phyloP scores from a whole-genome alignment of 2,113 vertebrate genomes.

The Phylloscopus whistleri region DNA sequence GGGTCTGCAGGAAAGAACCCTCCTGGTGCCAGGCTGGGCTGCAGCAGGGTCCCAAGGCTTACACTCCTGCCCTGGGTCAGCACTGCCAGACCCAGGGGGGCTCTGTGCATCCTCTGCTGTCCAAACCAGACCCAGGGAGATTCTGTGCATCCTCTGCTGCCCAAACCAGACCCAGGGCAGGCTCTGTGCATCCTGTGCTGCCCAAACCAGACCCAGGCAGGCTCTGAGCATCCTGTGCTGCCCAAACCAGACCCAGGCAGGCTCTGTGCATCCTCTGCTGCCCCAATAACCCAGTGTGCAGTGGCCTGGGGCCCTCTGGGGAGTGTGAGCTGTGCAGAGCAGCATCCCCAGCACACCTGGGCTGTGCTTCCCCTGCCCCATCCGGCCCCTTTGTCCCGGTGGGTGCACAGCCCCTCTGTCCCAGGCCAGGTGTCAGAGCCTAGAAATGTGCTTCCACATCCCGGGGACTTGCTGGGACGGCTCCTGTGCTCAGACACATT shows the following conservation, averaged over 20 bases:
- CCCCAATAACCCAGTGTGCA: fast-evolving
- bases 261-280: neutral
- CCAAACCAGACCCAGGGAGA: too few species aligned
- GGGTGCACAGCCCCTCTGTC: constrained; percentile 63
- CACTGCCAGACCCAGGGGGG: fast-evolving
- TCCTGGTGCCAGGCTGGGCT: neutral
- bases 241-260: too few species aligned
- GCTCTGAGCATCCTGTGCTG: too few species aligned
- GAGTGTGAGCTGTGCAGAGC: neutral
- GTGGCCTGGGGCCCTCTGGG: neutral
- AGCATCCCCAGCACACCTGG: neutral
- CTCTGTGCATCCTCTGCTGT: too few species aligned
- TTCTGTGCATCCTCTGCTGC: too few species aligned
- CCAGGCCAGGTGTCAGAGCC: constrained; percentile 67
- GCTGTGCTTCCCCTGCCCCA: neutral
- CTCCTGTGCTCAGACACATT: constrained; percentile 18
- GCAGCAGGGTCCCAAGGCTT: neutral
- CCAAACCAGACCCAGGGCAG: neutral
- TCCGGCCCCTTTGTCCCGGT: neutral
- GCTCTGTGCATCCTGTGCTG: too few species aligned
- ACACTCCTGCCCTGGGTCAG: neutral
- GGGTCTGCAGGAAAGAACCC: neutral
- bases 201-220: too few species aligned
- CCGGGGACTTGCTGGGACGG: constrained; percentile 30
- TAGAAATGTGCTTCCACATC: constrained; percentile 60